Percentiles rank a stretch among this genome's conserved stretches.
These are phyloP conservation scores for Aleiodes sp. DNA, from an alignment of 1,140 invertebrate genomes.

Conservation along the genomic window DNA sequence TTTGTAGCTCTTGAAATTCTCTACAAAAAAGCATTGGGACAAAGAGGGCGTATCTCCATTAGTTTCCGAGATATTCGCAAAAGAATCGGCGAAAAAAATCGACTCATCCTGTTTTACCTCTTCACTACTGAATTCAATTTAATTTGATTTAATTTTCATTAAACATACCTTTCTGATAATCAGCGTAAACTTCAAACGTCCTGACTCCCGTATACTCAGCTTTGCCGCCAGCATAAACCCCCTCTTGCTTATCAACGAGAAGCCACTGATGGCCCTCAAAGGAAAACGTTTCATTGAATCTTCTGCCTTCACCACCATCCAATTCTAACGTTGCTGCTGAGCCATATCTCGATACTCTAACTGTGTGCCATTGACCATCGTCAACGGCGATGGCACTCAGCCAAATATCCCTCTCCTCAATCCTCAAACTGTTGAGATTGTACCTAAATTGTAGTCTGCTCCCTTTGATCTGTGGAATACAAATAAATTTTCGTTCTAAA, in stretches of 20 bases:
- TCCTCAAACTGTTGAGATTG: constrained; percentile 89
- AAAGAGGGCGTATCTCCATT: too few relatives aligned
- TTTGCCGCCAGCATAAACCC: constrained; percentile 93
- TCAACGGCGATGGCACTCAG: constrained; percentile 89
- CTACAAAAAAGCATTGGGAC: too few relatives aligned
- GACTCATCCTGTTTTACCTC: too few relatives aligned
- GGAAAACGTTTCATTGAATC: constrained; percentile 93
- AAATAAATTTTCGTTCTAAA: constrained; percentile 15
- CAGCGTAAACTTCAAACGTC: constrained; percentile 94
- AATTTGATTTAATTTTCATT: background rate
- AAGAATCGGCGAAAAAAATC: too few relatives aligned
- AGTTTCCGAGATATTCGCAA: too few relatives aligned
- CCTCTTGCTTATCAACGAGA: constrained; percentile 92
- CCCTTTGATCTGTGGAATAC: constrained; percentile 78
- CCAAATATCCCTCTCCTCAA: constrained; percentile 91
- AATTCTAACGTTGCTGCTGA: constrained; percentile 93
- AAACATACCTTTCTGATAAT: constrained; percentile 86
- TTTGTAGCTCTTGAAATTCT: too few relatives aligned
- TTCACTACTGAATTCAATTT: background rate
- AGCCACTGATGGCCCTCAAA: constrained; percentile 93
- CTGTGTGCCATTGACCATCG: constrained; percentile 97
- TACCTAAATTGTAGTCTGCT: constrained; percentile 89
- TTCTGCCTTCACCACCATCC: constrained; percentile 93
- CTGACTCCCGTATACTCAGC: constrained; percentile 92
- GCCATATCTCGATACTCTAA: constrained; percentile 88